Evolutionary conservation across 1,140 invertebrate species (phyloP).

Genomic region (Tetramorium simillimum): DNA sequence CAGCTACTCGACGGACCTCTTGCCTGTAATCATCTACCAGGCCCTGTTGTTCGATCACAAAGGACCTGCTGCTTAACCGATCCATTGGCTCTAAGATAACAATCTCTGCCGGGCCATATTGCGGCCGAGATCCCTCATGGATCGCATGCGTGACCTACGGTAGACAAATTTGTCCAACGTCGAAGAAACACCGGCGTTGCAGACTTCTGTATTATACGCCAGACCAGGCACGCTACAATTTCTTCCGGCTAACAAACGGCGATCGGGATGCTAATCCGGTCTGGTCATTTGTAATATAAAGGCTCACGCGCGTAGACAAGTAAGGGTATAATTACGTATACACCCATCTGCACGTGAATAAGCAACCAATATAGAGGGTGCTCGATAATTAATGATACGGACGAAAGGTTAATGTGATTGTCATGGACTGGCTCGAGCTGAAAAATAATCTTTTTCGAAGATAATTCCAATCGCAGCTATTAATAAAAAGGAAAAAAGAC

Average conservation of each 20-base stretch:
- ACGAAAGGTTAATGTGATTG: background rate
- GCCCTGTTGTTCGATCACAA: conserved; percentile 63
- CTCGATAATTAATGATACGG: conserved; percentile 1
- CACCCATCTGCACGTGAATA: conserved; percentile 23
- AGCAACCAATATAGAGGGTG: background rate
- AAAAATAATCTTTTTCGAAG: background rate
- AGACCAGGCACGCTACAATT: conserved; percentile 8
- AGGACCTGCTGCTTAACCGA: conserved; percentile 61
- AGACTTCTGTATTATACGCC: conserved; percentile 33
- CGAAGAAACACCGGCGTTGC: conserved; percentile 35
- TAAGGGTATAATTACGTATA: conserved; percentile 33
- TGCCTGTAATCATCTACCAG: conserved; percentile 67
- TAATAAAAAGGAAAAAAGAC: background rate
- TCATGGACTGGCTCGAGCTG: background rate
- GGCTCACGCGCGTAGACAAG: background rate
- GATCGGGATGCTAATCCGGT: conserved; percentile 19
- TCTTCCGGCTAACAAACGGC: conserved; percentile 9
- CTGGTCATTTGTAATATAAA: conserved; percentile 44
- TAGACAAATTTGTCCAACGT: conserved; percentile 41
- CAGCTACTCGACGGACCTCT: conserved; percentile 28
- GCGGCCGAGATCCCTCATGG: conserved; percentile 14
- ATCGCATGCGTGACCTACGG: conserved; percentile 11
- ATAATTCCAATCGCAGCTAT: background rate
- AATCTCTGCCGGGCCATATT: conserved; percentile 49
- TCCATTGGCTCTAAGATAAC: conserved; percentile 61